A percentile compares a stretch with the other conserved stretches of the same genome.
These are phyloP conservation scores for Pemphredon lugubris DNA, from an alignment of 2,888 invertebrate genomes.

Conservation along the genomic window DNA sequence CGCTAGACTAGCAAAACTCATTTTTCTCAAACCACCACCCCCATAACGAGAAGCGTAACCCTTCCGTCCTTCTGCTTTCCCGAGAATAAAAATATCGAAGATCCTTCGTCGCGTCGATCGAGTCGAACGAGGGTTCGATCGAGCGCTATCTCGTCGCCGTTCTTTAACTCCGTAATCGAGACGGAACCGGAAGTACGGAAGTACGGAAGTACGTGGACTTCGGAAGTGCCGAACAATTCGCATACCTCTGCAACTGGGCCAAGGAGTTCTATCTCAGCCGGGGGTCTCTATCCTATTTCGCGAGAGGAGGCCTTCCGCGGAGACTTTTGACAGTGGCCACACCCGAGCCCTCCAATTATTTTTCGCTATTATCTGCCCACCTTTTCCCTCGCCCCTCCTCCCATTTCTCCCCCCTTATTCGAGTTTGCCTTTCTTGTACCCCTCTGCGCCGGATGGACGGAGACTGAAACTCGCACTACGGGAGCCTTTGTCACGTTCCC, in stretches of 20 bases:
- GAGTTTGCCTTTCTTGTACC: constrained; percentile 35
- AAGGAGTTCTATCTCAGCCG: constrained; percentile 25
- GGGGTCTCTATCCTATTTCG: not conserved
- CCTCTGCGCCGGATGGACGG: constrained; percentile 13
- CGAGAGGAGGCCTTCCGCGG: not conserved
- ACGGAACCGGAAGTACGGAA: not conserved
- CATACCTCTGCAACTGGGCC: constrained; percentile 27
- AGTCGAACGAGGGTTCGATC: not conserved
- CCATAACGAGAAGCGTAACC: no score
- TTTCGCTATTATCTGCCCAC: constrained; percentile 43
- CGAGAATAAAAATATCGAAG: not conserved
- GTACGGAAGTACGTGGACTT: not conserved
- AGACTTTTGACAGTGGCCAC: constrained; percentile 50
- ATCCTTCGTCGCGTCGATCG: not conserved
- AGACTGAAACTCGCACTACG: constrained; percentile 23
- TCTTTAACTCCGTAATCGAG: not conserved
- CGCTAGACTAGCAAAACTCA: no score
- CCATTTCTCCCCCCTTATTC: constrained; percentile 21
- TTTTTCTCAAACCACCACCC: no score
- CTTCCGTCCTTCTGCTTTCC: not conserved
- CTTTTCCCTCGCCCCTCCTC: constrained; percentile 14
- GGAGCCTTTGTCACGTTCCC: constrained; percentile 41
- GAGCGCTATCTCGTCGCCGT: not conserved
- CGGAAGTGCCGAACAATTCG: constrained; percentile 3
- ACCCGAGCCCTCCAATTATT: constrained; percentile 60